Percentiles rank a stretch among this genome's conserved stretches.
Conservation (phyloP, 1,140 invertebrate genomes). For the Euwallacea similis region DNA sequence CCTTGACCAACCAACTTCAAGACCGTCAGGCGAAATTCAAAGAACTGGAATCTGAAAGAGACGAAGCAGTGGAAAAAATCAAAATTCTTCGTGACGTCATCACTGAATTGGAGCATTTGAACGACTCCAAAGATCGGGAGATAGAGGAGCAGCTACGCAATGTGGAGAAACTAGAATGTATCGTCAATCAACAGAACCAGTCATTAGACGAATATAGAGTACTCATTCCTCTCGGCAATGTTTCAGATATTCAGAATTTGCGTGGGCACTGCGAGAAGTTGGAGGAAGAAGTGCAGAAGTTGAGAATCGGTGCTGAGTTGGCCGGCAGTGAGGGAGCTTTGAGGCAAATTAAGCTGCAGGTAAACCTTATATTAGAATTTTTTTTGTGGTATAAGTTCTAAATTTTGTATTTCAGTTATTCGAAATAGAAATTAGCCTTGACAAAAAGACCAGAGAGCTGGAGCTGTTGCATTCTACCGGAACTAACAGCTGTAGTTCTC, state of each 20-base stretch:
- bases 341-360: conserved; percentile 58
- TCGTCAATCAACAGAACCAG: conserved; percentile 58
- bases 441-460: conserved; percentile 67
- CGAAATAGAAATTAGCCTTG: conserved; percentile 63
- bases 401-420: conserved; percentile 55
- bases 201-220: conserved; percentile 16
- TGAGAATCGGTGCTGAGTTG: conserved; percentile 60
- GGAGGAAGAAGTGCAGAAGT: conserved; percentile 62
- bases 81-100: conserved; percentile 74
- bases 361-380: conserved; percentile 27
- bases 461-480: conserved; percentile 69
- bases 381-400: background rate
- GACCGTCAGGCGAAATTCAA: conserved; percentile 63
- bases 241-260: conserved; percentile 56
- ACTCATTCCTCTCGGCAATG: conserved; percentile 48
- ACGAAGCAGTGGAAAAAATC: conserved; percentile 72
- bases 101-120: conserved; percentile 69
- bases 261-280: conserved; percentile 59
- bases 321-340: conserved; percentile 58
- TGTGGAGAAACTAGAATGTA: conserved; percentile 51
- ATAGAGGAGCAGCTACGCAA: conserved; percentile 52
- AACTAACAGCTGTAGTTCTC: conserved; percentile 65
- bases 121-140: conserved; percentile 61
- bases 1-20: conserved; percentile 63
- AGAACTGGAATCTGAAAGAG: conserved; percentile 66